Conservation (phyloP, 2,888 invertebrate genomes). For the Andrena bucephala region DNA sequence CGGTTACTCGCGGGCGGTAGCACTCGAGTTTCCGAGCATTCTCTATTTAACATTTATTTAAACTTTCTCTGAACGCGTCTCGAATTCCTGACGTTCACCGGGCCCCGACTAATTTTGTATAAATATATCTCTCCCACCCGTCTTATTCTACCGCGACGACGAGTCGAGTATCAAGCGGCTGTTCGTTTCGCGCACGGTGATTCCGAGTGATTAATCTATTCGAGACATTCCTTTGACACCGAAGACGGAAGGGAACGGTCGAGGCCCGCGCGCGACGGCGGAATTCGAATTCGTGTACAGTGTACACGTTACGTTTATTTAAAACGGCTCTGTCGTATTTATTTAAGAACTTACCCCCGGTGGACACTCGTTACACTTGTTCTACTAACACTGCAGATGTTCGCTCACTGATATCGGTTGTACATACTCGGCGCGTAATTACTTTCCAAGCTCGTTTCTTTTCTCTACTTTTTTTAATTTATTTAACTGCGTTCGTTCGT, state of each 20-base stretch:
- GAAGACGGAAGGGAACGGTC: background rate
- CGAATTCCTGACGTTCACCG: conserved; percentile 27
- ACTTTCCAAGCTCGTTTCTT: conserved; percentile 56
- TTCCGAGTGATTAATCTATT: background rate
- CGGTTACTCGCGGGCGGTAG: conserved; percentile 15
- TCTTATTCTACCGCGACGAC: background rate
- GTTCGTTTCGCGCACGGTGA: background rate
- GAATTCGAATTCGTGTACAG: conserved; percentile 2
- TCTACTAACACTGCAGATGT: conserved; percentile 53
- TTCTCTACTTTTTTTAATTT: conserved; percentile 48
- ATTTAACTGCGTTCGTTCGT: conserved; percentile 58
- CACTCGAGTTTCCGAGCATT: conserved; percentile 21
- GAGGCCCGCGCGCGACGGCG: background rate
- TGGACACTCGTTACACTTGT: conserved; percentile 10
- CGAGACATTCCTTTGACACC: conserved; percentile 10
- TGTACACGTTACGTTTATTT: conserved; percentile 24
- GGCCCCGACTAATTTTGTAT: too few species aligned
- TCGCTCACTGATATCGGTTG: conserved; percentile 70
- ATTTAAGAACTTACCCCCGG: conserved; percentile 47
- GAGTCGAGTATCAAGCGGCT: conserved; percentile 3
- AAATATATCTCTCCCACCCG: too few species aligned
- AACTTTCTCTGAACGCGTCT: conserved; percentile 24
- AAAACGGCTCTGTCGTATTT: conserved; percentile 22
- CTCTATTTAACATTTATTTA: conserved; percentile 38
- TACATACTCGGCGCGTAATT: conserved; percentile 59